Conservation (phyloP, 2,113 vertebrate genomes). For the Cyphotilapia sp. region DNA sequence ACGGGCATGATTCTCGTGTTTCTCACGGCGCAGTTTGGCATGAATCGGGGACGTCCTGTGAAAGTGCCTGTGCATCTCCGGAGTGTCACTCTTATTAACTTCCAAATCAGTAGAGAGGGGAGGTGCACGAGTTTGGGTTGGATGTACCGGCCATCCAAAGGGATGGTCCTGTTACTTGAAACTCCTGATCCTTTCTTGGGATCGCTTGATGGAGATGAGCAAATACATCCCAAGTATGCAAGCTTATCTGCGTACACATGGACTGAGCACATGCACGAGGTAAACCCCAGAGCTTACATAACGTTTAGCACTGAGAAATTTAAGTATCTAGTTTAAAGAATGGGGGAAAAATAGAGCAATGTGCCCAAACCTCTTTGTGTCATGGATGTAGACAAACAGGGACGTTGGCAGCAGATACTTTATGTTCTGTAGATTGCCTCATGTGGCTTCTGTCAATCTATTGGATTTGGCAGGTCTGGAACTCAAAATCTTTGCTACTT, state of each 20-base stretch:
- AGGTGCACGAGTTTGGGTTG: not conserved
- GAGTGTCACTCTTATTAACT: slow-evolving; percentile 62
- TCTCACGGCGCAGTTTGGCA: not conserved
- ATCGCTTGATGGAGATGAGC: slow-evolving; percentile 11
- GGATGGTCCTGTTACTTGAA: slow-evolving; percentile 46
- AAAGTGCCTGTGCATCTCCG: not conserved
- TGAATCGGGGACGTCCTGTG: not conserved
- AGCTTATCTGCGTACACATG: slow-evolving; percentile 17
- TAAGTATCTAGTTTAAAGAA: not conserved
- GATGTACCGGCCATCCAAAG: slow-evolving; percentile 5
- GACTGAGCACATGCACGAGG: not conserved
- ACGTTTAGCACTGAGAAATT: not conserved
- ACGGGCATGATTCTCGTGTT: slow-evolving; percentile 51
- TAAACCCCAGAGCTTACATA: not conserved
- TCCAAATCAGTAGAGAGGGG: slow-evolving; percentile 1
- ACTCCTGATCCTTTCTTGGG: slow-evolving; percentile 27
- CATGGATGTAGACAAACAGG: not conserved
- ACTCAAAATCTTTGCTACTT: not conserved
- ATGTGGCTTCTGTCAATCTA: not conserved
- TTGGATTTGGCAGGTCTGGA: not conserved
- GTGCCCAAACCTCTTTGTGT: not conserved
- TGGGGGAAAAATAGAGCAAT: accelerated
- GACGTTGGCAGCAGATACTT: not conserved
- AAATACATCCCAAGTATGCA: slow-evolving; percentile 12
- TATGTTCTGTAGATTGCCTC: not conserved